Conservation (phyloP, 2,888 invertebrate genomes). For the Ichneumoninae sp. region DNA sequence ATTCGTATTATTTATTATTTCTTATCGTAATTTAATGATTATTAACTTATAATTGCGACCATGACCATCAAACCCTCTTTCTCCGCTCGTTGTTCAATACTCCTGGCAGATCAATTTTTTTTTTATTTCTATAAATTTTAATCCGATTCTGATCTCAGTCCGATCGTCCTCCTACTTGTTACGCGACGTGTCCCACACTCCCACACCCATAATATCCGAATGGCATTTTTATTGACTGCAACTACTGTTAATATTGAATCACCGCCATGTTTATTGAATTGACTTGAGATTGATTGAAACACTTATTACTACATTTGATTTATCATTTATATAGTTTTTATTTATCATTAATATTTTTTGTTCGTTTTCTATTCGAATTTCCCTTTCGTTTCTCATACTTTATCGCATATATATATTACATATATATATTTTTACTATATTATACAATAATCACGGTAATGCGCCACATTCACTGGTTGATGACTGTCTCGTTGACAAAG, state of each 20-base stretch:
- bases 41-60: slow-evolving; percentile 80
- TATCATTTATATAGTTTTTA: slow-evolving; percentile 61
- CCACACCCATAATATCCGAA: slow-evolving; percentile 77
- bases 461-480: slow-evolving; percentile 83
- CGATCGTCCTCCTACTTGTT: slow-evolving; percentile 40
- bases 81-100: slow-evolving; percentile 25
- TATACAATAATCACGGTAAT: slow-evolving; percentile 82
- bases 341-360: slow-evolving; percentile 56
- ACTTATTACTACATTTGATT: slow-evolving; percentile 72
- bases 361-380: slow-evolving; percentile 68
- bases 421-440: slow-evolving; percentile 77
- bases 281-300: slow-evolving; percentile 75
- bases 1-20: slow-evolving; percentile 81
- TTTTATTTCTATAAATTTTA: background rate
- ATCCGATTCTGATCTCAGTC: background rate
- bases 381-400: slow-evolving; percentile 53
- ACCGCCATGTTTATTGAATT: slow-evolving; percentile 74
- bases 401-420: slow-evolving; percentile 70
- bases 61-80: slow-evolving; percentile 42
- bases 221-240: slow-evolving; percentile 78
- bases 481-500: slow-evolving; percentile 83
- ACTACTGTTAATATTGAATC: slow-evolving; percentile 77
- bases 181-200: slow-evolving; percentile 53
- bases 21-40: slow-evolving; percentile 81
- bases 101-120: background rate